Conservation (phyloP, 2,888 invertebrate species). For the Macrosiphum euphorbiae region DNA sequence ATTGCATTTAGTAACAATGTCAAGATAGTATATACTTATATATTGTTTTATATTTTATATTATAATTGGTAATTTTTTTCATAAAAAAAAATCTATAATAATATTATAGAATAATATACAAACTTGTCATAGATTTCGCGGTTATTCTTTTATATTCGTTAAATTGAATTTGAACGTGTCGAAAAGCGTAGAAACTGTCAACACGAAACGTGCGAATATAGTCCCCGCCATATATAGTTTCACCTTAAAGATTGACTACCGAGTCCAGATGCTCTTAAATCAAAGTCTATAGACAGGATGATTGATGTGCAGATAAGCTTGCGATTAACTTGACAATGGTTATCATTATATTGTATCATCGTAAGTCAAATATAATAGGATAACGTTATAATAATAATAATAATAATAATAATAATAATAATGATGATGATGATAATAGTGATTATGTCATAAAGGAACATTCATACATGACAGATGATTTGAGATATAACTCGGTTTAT, state of each 20-base stretch:
- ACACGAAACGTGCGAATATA: neutral
- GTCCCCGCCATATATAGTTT: neutral
- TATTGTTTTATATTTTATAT: neutral
- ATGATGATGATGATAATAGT: neutral
- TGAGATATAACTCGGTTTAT: neutral
- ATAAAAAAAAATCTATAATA: neutral
- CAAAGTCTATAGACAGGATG: neutral
- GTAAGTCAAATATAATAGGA: neutral
- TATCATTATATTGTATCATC: neutral
- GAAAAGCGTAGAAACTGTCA: neutral
- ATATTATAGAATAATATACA: neutral
- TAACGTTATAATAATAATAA: neutral
- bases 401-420: no score
- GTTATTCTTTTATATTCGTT: neutral
- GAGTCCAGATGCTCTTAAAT: neutral
- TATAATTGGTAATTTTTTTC: neutral
- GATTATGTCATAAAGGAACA: neutral
- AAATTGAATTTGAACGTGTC: neutral
- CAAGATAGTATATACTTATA: neutral
- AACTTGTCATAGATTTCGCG: neutral
- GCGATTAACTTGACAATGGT: conserved; percentile 5
- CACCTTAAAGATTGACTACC: neutral
- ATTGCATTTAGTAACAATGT: neutral
- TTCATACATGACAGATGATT: neutral
- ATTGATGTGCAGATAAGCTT: neutral